Base-by-base conservation (phyloP, 2,113 vertebrate species). In the Empidonax traillii region DNA sequence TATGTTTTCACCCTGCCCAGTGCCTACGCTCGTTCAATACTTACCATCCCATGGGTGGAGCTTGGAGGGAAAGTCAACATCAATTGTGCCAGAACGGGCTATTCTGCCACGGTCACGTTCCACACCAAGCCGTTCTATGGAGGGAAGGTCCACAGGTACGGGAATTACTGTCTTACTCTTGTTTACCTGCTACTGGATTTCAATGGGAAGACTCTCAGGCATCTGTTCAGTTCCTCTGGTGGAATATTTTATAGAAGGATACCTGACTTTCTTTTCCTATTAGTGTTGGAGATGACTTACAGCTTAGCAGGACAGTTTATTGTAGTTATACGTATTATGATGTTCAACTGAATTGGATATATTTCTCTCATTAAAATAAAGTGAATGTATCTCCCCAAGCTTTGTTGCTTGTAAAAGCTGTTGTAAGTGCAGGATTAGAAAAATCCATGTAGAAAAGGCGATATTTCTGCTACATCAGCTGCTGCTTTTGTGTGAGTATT, bases 71-170 rank as follows among this genome's bases (percentile, higher is more conserved):
- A 99, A 91, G 98, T 99, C 92, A 98, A 97, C 96, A 99, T 99
- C 97, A 98, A 4, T 89, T 99, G 99, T 78, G 98, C 97, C 85
- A 99, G 99, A 97, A 99, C 98, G 0, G 99, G 99, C 41, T 99
- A 99, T 96, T 98, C 99, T 0, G 99, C 99, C 51, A 97, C 98
- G 0, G 99, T 99, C 96, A 99, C 98, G 0, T 99, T 99, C 97
- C 99, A 99, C 97, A 99, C 99, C 30, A 99, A 99, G 95, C 99
- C 99, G 4, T 99, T 99, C 96, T 99, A 99, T 2, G 99, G 99
- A 61, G 99, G 99, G 47, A 99, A 99, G 74, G 98, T 99, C 4
- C 99, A 99, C 98, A 99, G 99, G 99, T 99, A 96, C 2, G 9
- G 94, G 21, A 19, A 4, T 16, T 3, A 28, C 28, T 66, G 14